Conservation (phyloP, 2,888 invertebrate species). For the Danaus chrysippus region DNA sequence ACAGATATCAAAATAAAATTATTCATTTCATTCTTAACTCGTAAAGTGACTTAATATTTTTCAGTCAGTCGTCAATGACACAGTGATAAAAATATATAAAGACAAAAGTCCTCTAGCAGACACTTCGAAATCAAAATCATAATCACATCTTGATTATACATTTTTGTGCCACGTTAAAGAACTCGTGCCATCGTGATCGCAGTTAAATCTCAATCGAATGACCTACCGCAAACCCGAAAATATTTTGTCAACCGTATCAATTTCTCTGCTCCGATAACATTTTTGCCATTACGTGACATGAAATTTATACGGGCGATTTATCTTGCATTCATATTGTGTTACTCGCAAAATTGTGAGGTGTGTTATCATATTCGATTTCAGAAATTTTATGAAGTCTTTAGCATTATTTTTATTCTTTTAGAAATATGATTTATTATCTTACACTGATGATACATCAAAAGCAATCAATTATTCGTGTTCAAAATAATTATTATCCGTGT, state of each 20-base stretch:
- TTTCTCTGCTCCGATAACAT: constrained; percentile 70
- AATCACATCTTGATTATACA: neutral
- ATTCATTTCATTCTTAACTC: no score
- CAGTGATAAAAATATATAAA: neutral
- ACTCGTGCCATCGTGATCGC: constrained; percentile 15
- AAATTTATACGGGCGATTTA: constrained; percentile 75
- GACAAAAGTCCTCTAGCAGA: neutral
- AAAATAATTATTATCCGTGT: neutral
- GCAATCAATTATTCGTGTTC: no score
- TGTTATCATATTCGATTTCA: constrained; percentile 59
- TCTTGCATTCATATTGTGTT: constrained; percentile 73
- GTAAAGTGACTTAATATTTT: no score
- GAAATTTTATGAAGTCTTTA: constrained; percentile 49
- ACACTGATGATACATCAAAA: neutral
- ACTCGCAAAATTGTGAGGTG: constrained; percentile 68
- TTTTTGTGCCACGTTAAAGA: neutral
- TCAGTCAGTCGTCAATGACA: no score
- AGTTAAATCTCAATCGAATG: constrained; percentile 49
- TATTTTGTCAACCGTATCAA: constrained; percentile 64
- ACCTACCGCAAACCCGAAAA: constrained; percentile 59
- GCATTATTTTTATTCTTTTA: constrained; percentile 39
- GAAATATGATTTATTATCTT: neutral
- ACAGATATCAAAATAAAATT: no score
- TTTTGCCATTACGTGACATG: constrained; percentile 74
- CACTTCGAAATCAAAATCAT: neutral